Base-by-base conservation (phyloP, 2,888 invertebrate species). In the Drosophila cognata region DNA sequence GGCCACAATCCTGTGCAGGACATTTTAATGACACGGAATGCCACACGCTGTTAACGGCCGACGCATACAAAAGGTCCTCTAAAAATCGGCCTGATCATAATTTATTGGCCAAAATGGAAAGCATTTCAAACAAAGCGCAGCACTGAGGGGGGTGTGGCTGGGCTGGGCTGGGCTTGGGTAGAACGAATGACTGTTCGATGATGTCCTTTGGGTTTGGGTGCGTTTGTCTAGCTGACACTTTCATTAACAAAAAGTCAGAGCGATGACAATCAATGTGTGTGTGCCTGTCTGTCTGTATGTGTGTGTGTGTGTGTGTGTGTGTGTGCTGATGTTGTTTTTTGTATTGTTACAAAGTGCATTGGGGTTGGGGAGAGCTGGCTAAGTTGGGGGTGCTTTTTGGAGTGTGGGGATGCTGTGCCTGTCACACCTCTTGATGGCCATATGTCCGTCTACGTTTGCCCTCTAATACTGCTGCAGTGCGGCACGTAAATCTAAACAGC, bases 211-310 rank as follows among this genome's bases (percentile, higher is more conserved):
- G 88, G 84, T 69, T 65, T 59, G 74, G 71, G 72, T 77, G 74
- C 81, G 87, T 86, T 90, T 90, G 85, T 83, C 89, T 89, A 89
- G 89, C 86, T 90, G 88, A 90, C 90, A 91, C 90, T 90, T 88
- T 90, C 91, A 90, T 91, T 91, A 88, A 83, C 89, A 90, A 88
- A 88, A 90, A 89, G 82, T 89, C 85, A 63, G 63, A 82, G 90
- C 88, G 88, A 88, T 84, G 84, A 84, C 84, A 89, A 85, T 81
- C 78, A 77, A 48, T 48, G 21, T 60, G 38, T 69, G 71, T 66
- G 61, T 38, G 38, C 35, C 35, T 35, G 33, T 38, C 18, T 38
- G 18, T 38, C 18, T 65, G 57, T 55, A 13, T 43, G 46, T 41
- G 62, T 63, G 29, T 55, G 36, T 41, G n/a, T 52, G 52, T 35